Evolutionary conservation across 2,113 vertebrate genomes (phyloP).

Genomic region (Hypocryptadius cinnamomeus): DNA sequence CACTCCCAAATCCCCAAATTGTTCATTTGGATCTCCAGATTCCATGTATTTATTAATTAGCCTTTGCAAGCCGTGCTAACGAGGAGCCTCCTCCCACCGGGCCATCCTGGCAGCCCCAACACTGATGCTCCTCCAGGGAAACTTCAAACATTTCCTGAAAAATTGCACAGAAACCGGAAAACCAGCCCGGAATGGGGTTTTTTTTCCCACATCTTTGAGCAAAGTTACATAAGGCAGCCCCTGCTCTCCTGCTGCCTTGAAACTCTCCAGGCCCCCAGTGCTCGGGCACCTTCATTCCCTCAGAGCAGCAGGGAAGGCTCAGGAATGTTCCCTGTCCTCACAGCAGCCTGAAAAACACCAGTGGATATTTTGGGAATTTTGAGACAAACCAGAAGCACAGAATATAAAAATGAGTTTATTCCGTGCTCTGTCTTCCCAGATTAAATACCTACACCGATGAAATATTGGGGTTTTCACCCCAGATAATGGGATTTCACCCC

Average conservation of each 20-base stretch:
- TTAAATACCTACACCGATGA: fast-evolving
- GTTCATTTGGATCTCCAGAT: neutral
- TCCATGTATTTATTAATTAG: neutral
- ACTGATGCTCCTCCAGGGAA: neutral
- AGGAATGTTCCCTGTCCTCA: neutral
- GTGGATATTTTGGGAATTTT: neutral
- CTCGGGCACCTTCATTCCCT: neutral
- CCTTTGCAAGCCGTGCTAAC: neutral
- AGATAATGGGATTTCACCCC: neutral
- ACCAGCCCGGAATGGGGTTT: neutral
- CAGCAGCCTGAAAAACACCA: neutral
- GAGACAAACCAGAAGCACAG: neutral
- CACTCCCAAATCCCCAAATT: neutral
- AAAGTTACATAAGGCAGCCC: neutral
- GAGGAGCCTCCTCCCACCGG: neutral
- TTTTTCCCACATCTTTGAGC: neutral
- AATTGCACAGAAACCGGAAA: neutral
- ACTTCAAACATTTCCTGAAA: neutral
- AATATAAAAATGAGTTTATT: fast-evolving
- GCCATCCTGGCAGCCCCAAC: neutral
- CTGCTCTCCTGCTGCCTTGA: neutral
- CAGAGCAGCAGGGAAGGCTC: neutral
- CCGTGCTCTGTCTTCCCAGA: neutral
- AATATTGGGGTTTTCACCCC: neutral
- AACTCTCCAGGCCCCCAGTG: neutral